phyloP scores from a whole-genome alignment of 2,797 vertebrate species.

The Enteromius paludinosus region DNA sequence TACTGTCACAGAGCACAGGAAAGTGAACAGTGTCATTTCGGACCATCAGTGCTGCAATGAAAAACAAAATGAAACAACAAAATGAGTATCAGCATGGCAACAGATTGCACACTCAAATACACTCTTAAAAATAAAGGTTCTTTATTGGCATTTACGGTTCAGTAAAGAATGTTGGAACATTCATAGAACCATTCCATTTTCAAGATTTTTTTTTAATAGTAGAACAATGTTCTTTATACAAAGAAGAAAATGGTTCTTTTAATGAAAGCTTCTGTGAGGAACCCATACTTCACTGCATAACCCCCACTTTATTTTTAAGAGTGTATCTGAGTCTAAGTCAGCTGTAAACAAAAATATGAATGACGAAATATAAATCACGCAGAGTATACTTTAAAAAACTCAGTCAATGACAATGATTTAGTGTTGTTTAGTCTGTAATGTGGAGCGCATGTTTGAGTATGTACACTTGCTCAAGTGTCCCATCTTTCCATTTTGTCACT shows the following conservation, averaged over 20 bases:
- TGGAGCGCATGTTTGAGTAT: constrained; percentile 27
- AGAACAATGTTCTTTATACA: not conserved
- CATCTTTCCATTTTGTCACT: constrained; percentile 51
- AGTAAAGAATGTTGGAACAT: not conserved
- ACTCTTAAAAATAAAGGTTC: constrained; percentile 6
- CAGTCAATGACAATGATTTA: constrained; percentile 35
- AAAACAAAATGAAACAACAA: not conserved
- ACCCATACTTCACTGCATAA: not conserved
- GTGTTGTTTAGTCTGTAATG: constrained; percentile 10
- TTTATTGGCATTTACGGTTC: not conserved
- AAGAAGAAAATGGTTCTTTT: not conserved
- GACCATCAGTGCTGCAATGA: not conserved
- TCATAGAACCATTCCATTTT: not conserved
- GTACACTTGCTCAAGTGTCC: constrained; percentile 21
- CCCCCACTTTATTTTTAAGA: not conserved
- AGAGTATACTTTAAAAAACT: constrained; percentile 9
- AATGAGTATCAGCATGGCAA: not conserved
- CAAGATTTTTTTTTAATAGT: not conserved
- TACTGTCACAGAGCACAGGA: constrained; percentile 4
- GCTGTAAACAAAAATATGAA: constrained; percentile 29
- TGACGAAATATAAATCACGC: not conserved
- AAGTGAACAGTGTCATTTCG: not conserved
- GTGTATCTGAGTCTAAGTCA: not conserved
- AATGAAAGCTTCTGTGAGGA: not conserved
- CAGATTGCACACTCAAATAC: not conserved